A percentile compares a stretch with the other conserved stretches of the same genome.
Evolutionary conservation across 2,113 vertebrate species (phyloP).

Genomic region (Sinocyclocheilus anophthalmus): DNA sequence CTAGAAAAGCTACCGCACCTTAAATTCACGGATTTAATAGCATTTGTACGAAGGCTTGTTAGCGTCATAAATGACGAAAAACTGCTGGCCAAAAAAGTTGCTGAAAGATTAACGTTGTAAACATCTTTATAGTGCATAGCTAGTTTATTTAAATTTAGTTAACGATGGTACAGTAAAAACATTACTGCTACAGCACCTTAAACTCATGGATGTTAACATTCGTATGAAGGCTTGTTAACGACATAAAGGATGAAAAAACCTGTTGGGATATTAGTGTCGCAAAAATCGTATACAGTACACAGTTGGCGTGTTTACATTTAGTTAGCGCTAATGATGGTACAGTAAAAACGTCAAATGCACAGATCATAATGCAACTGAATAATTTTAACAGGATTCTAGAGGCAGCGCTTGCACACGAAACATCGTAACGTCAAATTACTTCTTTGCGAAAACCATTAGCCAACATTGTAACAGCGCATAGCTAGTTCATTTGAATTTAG

Average conservation of each 20-base stretch:
- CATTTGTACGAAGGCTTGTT: no score
- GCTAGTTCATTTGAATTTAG: not conserved
- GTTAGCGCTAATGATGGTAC: not conserved
- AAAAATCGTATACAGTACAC: no score
- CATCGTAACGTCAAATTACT: not conserved
- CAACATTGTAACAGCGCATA: not conserved
- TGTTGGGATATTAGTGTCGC: no score
- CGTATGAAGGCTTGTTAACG: no score
- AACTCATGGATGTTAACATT: not conserved
- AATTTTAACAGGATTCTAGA: slow-evolving; percentile 17
- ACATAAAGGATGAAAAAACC: no score
- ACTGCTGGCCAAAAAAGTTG: not conserved
- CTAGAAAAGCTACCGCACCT: slow-evolving; percentile 1
- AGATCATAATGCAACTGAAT: not conserved
- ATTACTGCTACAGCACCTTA: no score
- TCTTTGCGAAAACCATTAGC: not conserved
- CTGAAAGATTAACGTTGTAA: not conserved
- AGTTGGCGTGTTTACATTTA: not conserved
- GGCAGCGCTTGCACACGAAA: slow-evolving; percentile 40
- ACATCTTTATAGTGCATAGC: slow-evolving; percentile 1
- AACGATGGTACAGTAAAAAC: not conserved
- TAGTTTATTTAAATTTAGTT: not conserved
- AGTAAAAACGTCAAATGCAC: not conserved
- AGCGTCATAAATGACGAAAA: not conserved
- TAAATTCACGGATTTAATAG: not conserved